A percentile compares a stretch with the other conserved stretches of the same genome.
Conservation (phyloP, 2,888 invertebrate genomes). For the Nebria salina region DNA sequence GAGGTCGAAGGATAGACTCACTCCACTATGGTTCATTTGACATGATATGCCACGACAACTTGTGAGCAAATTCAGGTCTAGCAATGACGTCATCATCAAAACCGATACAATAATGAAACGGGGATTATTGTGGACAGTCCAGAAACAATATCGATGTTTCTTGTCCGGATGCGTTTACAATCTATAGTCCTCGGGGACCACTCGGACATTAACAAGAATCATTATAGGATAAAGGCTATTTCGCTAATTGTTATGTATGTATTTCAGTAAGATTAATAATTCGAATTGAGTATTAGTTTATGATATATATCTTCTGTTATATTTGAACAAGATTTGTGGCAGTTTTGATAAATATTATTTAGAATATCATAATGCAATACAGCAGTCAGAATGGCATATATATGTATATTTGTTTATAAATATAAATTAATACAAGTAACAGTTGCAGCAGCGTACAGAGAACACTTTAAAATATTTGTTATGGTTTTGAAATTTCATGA, state of each 20-base stretch:
- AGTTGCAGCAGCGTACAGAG: too few species aligned
- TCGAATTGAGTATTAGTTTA: neutral
- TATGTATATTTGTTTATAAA: neutral
- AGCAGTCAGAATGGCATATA: neutral
- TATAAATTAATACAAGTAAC: neutral
- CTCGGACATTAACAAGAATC: neutral
- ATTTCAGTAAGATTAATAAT: neutral
- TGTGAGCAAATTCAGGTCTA: neutral
- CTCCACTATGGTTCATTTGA: neutral
- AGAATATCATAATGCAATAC: neutral
- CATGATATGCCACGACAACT: neutral
- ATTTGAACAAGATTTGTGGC: neutral
- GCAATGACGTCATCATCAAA: neutral
- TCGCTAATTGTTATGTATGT: neutral
- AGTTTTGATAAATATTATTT: neutral
- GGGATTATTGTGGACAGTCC: slow-evolving; percentile 18
- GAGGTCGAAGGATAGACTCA: neutral
- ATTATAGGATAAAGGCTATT: neutral
- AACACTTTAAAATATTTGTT: neutral
- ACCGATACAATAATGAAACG: slow-evolving; percentile 6
- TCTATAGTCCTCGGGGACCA: neutral
- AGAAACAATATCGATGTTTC: slow-evolving; percentile 8
- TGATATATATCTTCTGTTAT: neutral
- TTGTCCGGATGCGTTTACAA: neutral
- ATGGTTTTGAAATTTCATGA: neutral